These are phyloP conservation scores for Hylomyscus alleni DNA, from an alignment of 2,797 vertebrate species.

Conservation along the genomic window DNA sequence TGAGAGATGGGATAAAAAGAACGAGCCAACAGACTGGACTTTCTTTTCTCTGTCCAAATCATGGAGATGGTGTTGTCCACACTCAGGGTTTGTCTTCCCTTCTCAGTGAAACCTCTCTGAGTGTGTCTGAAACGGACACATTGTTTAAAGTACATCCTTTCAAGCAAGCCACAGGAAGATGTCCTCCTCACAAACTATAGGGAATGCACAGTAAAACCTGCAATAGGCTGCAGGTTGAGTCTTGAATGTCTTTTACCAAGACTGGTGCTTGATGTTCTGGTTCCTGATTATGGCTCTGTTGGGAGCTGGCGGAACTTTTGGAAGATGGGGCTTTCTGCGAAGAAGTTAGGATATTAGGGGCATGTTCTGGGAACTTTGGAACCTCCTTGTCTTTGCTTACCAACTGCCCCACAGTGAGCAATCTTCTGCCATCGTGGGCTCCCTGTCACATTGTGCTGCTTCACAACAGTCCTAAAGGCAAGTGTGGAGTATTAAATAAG, in stretches of 20 bases:
- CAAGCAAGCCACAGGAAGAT: slow-evolving; percentile 20
- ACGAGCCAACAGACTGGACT: background rate
- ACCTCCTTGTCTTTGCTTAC: background rate
- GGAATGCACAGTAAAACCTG: slow-evolving; percentile 7
- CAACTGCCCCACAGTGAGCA: background rate
- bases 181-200: background rate
- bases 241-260: background rate
- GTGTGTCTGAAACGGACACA: background rate
- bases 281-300: background rate
- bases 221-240: background rate
- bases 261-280: background rate
- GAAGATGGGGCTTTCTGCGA: background rate
- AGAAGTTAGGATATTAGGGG: background rate
- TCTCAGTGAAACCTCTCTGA: background rate
- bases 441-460: background rate
- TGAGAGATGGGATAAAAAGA: background rate
- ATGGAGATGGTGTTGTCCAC: background rate
- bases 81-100: background rate
- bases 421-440: background rate
- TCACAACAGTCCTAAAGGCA: background rate
- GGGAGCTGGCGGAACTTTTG: background rate
- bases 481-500: background rate
- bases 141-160: background rate
- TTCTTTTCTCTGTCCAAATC: background rate
- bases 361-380: background rate